Base-by-base conservation (phyloP, 2,113 vertebrate genomes). In the Stigmatopora nigra region DNA sequence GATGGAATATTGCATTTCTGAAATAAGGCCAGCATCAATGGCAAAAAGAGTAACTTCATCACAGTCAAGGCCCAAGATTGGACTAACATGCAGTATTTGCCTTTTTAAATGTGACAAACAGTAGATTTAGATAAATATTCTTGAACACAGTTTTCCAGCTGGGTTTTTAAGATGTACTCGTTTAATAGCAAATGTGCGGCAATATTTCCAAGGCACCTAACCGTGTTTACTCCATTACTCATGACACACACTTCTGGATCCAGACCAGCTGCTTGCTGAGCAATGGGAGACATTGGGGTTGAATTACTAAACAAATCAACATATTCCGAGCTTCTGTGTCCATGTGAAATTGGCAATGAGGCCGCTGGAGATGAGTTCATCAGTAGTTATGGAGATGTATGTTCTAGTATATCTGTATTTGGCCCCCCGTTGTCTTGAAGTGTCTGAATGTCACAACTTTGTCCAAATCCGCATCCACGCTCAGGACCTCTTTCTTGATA, bases 271-370 rank as follows among this genome's bases (percentile, higher is more conserved):
- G 58, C 61, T 41, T 67, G 63, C 52, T 45, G 60, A 58, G 53
- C 11, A 13, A 31, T 35, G 35, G 61, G 59, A 49, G 67, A 68
- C 53, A 38, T 52, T 35, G 60, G 52, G 7, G 5, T 51, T 81
- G 77, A 83, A 85, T 85, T 78, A 85, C 81, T 81, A 61, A 81
- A 76, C 69, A 71, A 70, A 79, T 73, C 64, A 38, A 67, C 53
- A 56, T 31, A 16, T 81, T 78, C 75, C 75, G 12, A 75, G 67
- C 77, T 76, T 41, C n/a, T 71, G 72, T 76, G 45, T 78, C 80
- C 67, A 75, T 76, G 61, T 79, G 77, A 80, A 80, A 62, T 75
- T 59, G 65, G 73, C 83, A 85, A 85, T 83, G 77, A 81, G 72
- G 78, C 77, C 69, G n/a, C 81, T 60, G 67, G 78, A 82, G 82